Conservation (phyloP, 1,140 invertebrate species). For the Drosophila mayri region DNA sequence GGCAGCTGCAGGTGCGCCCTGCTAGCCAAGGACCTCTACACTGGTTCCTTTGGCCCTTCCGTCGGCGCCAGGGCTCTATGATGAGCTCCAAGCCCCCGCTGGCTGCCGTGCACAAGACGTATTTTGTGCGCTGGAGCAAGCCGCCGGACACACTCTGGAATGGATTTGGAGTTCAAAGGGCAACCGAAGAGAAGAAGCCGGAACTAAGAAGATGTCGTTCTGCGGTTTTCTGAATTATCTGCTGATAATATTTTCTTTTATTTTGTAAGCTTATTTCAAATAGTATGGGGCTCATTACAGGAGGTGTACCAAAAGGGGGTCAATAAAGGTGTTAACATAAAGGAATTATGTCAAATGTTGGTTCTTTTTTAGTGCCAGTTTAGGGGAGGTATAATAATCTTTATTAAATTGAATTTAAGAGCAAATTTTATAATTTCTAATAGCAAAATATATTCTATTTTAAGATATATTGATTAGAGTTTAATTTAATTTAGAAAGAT, state of each 20-base stretch:
- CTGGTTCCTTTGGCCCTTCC: constrained; percentile 75
- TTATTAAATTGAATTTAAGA: no score
- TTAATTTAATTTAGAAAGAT: no score
- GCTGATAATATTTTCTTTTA: constrained; percentile 27
- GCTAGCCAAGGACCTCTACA: constrained; percentile 44
- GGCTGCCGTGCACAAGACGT: constrained; percentile 78
- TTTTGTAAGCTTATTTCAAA: constrained; percentile 26
- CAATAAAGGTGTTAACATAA: constrained; percentile 7
- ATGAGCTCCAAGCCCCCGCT: constrained; percentile 17
- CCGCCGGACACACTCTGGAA: constrained; percentile 70
- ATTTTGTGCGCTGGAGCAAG: constrained; percentile 76
- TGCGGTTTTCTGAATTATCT: constrained; percentile 56
- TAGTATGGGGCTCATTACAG: constrained; percentile 2
- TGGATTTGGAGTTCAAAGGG: constrained; percentile 59
- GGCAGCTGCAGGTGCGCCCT: not conserved
- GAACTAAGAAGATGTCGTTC: constrained; percentile 70
- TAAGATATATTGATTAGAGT: no score
- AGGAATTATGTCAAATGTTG: not conserved
- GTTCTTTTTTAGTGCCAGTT: no score
- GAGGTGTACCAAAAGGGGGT: constrained; percentile 4
- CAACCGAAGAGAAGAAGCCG: constrained; percentile 12
- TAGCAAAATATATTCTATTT: no score
- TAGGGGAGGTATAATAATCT: no score
- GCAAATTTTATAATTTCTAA: not conserved
- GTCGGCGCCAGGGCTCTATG: constrained; percentile 24